Evolutionary conservation across 2,113 vertebrate genomes (phyloP).

Genomic region (Chinchilla lanigera): DNA sequence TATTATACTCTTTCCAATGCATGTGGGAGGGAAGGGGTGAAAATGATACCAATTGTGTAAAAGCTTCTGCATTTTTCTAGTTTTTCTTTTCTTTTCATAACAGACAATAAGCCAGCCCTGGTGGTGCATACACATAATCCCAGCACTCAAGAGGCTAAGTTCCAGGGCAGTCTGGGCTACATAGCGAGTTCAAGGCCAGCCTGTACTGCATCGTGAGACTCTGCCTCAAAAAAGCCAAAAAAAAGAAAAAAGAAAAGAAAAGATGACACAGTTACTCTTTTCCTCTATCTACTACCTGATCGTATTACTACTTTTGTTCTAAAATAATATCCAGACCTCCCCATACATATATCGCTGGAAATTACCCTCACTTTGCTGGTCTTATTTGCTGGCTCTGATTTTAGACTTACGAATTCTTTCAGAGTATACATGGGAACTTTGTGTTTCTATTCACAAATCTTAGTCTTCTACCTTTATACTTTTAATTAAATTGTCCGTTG

Average conservation of each 20-base stretch:
- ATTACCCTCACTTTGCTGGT: not conserved
- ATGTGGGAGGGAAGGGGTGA: rapidly evolving
- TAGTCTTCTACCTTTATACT: not conserved
- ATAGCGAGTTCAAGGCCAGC: not conserved
- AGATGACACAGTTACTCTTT: not conserved
- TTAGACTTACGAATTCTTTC: not conserved
- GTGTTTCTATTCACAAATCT: not conserved
- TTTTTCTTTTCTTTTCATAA: not conserved
- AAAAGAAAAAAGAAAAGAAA: not conserved
- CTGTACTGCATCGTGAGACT: not conserved
- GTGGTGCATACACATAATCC: not conserved
- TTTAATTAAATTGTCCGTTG: not conserved
- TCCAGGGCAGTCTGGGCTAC: not conserved
- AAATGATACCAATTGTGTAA: not conserved
- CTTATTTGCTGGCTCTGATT: not conserved
- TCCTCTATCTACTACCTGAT: not conserved
- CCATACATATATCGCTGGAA: not conserved
- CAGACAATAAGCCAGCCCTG: not conserved
- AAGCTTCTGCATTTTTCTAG: not conserved
- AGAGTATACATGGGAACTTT: not conserved
- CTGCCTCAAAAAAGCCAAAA: not conserved
- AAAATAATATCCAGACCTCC: not conserved
- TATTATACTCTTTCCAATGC: not conserved
- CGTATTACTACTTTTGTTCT: not conserved
- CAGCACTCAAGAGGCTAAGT: not conserved